Base-by-base conservation (phyloP, 1,140 invertebrate genomes). In the Aphelinus certus region DNA sequence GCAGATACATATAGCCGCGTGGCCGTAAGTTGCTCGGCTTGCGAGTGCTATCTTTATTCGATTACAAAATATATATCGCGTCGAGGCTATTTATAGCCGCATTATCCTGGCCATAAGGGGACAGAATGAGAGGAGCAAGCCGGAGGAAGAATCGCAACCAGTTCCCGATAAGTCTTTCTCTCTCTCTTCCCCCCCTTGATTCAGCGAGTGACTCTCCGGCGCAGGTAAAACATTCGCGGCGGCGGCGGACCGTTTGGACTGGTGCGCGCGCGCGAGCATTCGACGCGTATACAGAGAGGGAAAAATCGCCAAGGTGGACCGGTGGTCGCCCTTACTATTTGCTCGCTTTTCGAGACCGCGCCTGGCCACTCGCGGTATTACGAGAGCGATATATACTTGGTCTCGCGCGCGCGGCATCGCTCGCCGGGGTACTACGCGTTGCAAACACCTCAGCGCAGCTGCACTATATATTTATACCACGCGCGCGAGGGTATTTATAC, bases 291-390 rank as follows among this genome's bases (percentile, higher is more conserved):
- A 26, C 26, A 43, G 53, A 9, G 3, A 10, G 2, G 9, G 48
- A 73, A 69, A 74, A 68, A 74, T 74, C 42, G 43, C 57, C 72
- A 73, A 73, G 72, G 72, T 68, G 26, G 72, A 73, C 72, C 72
- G 42, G 72, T 73, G 63, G 3, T 42, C 26, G 57, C 57, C 6
- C n/a, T 46, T 51, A 42, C 57, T 73, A 67, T 73, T 73, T 73
- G 42, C 62, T 73, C 49, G 45, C 56, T 73, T 73, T 73, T 73
- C 49, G 72, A 64, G 65, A 26, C 51, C 51, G 51, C 51, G 51
- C 51, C 51, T 26, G 51, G 53, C 60, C 3, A 46, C 3, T n/a
- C 68, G 42, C 45, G 57, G 60, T 63, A 63, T 71, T 71, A 71
- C 69, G 61, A 71, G 60, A 71, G 60, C 60, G 5, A 9, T 47